phyloP scores from a whole-genome alignment of 1,140 invertebrate species.

The Neotoxoptera formosana region DNA sequence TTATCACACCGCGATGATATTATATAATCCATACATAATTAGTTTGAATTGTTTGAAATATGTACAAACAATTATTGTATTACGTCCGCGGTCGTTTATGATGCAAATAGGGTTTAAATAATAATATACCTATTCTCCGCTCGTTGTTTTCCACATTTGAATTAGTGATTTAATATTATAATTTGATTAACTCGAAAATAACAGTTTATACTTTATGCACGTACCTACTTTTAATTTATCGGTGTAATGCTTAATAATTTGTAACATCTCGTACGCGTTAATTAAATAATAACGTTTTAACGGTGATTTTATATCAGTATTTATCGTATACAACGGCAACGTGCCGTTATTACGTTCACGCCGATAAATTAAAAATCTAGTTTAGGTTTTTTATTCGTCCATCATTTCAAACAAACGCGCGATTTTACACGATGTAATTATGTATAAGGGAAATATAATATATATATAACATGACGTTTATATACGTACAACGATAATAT shows the following conservation, averaged over 20 bases:
- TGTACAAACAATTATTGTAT: not conserved
- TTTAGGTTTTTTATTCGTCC: not conserved
- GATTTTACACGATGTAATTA: too few species aligned
- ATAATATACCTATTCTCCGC: not conserved
- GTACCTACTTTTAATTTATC: not conserved
- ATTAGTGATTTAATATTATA: conserved; percentile 2
- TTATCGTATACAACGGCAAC: not conserved
- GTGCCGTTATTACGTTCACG: not conserved
- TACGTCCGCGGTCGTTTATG: not conserved
- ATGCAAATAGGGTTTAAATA: not conserved
- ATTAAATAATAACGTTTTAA: not conserved
- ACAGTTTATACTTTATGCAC: not conserved
- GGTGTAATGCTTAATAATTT: not conserved
- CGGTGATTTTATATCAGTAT: not conserved
- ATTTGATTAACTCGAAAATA: not conserved
- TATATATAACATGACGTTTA: too few species aligned
- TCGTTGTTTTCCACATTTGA: not conserved
- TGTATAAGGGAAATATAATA: not conserved
- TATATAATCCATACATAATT: too few species aligned
- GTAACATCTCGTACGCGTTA: not conserved
- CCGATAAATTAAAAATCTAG: not conserved
- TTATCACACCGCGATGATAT: not conserved
- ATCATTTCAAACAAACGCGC: not conserved
- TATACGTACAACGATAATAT: not conserved
- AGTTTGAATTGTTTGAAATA: conserved; percentile 1